Evolutionary conservation across 1,140 invertebrate species (phyloP), one percentile per base, ranked within the genome.

Genomic region (Ips nitidus): DNA sequence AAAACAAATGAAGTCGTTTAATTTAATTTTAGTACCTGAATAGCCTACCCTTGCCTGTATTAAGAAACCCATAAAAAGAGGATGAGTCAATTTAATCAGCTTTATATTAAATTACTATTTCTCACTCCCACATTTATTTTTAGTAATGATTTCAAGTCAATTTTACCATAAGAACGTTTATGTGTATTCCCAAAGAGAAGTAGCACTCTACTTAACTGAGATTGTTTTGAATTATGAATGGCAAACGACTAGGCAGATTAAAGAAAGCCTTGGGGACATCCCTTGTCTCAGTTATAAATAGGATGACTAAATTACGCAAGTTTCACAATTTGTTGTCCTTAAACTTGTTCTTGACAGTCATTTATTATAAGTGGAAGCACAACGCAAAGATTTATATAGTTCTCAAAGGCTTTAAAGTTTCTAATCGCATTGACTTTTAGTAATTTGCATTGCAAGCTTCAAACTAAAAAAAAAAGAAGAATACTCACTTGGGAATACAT

Each of bases 401-500:
- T 5, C 52, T 55, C 45, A 50, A 50, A 50, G 45, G 45, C 7
- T 8, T 22, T 6, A 22, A 50, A 50, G 45, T 50, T 50, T 50
- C 22, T 50, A 50, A 22, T 3, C 22, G 22, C 22, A 22, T 22
- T 22, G 22, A 22, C 22, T 22, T 22, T 22, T 22, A 22, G 22
- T 22, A 50, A 50, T 50, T 50, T 2, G 3, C 45, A 50, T 22
- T 50, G 6, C 22, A 22, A 22, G 22, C 22, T 22, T 22, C 22
- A 22, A 22, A 22, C 22, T 22, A 22, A 22, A 0, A 22, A 22
- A 22, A 22, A 22, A 22, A 22, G 22, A 22, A 22, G 45, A 41
- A 4, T 39, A 62, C 75, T 77, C 83, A 93, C 91, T 87, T 92
- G 90, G 1, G 91, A 92, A 81, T 95, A 95, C 87, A 93, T 92